These are phyloP conservation scores for Pseudochirops corinnae DNA, from an alignment of 2,797 vertebrate genomes.

Conservation along the genomic window DNA sequence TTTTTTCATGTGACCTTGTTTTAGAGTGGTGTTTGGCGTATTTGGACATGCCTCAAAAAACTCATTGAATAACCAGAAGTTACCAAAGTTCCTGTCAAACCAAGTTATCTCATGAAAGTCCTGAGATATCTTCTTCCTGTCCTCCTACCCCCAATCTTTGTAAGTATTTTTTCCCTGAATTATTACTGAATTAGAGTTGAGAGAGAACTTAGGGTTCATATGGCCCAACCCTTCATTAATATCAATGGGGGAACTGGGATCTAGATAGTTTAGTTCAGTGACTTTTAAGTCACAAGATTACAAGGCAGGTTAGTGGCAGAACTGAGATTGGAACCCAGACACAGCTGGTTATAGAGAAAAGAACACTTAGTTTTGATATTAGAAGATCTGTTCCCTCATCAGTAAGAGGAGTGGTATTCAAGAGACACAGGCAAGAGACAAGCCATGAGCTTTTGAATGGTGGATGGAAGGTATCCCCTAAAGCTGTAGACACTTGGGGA, in stretches of 20 bases:
- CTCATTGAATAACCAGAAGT: background rate
- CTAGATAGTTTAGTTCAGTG: background rate
- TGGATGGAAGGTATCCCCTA: background rate
- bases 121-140: background rate
- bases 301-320: background rate
- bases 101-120: background rate
- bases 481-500: background rate
- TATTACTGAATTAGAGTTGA: background rate
- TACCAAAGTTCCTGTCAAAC: background rate
- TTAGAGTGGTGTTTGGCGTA: background rate
- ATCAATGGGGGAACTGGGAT: background rate
- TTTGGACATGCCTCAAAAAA: slow-evolving; percentile 27
- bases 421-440: background rate
- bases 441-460: background rate
- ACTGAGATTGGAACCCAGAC: background rate
- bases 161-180: background rate
- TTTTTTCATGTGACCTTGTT: slow-evolving; percentile 18
- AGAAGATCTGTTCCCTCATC: background rate
- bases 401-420: background rate
- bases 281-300: background rate
- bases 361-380: background rate
- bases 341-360: background rate
- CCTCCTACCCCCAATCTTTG: background rate
- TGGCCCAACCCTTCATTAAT: background rate
- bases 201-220: background rate